These are phyloP conservation scores for Eurois occulta DNA, from an alignment of 2,888 invertebrate genomes.

Conservation along the genomic window DNA sequence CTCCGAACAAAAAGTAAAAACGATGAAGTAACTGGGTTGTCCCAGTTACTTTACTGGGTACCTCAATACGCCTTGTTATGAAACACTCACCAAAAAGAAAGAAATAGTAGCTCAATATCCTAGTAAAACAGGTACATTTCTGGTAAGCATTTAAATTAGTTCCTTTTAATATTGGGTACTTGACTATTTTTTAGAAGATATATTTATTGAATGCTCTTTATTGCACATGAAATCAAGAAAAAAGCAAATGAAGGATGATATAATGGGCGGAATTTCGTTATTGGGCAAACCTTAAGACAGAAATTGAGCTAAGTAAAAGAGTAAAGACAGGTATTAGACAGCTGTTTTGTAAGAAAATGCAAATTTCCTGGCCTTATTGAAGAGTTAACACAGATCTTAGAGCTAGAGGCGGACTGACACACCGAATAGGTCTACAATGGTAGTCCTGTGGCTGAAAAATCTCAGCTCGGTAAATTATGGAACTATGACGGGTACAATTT, in stretches of 20 bases:
- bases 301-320: neutral
- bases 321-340: neutral
- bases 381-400: neutral
- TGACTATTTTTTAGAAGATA: constrained; percentile 41
- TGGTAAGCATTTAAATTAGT: neutral
- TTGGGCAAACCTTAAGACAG: neutral
- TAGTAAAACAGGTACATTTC: constrained; percentile 2
- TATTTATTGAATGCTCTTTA: neutral
- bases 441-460: neutral
- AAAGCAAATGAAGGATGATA: neutral
- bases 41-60: neutral
- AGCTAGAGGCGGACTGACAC: neutral
- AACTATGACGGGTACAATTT: neutral
- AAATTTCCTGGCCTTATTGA: neutral
- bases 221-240: neutral
- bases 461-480: neutral
- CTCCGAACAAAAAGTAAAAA: too few species aligned
- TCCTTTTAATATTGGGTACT: constrained; percentile 47
- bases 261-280: neutral
- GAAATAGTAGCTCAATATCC: neutral
- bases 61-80: neutral
- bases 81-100: neutral
- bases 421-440: neutral
- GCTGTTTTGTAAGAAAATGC: neutral
- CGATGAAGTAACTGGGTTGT: too few species aligned